Percentiles rank a stretch among this genome's conserved stretches.
These are phyloP conservation scores for Pseudeuparius sepicola DNA, from an alignment of 2,888 invertebrate genomes.

Conservation along the genomic window DNA sequence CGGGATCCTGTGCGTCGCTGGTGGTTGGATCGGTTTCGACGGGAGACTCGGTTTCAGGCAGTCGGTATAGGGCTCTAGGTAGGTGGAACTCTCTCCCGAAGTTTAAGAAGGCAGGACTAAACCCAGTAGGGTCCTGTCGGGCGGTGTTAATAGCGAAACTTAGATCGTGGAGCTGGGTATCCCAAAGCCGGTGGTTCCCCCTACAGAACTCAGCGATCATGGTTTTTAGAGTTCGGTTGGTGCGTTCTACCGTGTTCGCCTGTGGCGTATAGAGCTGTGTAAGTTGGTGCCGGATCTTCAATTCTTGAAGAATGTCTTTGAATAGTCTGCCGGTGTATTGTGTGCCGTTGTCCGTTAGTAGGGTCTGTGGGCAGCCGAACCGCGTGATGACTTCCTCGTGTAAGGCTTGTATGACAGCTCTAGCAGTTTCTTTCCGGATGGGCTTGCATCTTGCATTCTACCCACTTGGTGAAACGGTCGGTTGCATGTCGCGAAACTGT, in stretches of 20 bases:
- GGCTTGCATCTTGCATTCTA: too few species aligned
- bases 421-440: conserved; percentile 1
- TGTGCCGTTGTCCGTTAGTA: conserved; percentile 27
- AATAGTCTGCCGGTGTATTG: conserved; percentile 22
- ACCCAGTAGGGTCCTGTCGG: conserved; percentile 1
- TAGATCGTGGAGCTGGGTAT: not conserved
- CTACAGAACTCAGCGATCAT: not conserved
- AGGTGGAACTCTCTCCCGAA: too few species aligned
- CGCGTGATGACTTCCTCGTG: not conserved
- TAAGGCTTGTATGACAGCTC: conserved; percentile 1
- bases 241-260: too few species aligned
- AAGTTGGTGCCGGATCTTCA: not conserved
- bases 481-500: too few species aligned
- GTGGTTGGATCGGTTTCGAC: too few species aligned
- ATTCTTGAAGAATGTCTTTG: not conserved
- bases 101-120: too few species aligned
- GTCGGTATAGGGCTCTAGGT: too few species aligned
- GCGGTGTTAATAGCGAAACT: not conserved
- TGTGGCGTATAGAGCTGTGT: too few species aligned
- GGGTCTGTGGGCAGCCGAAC: conserved; percentile 12
- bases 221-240: too few species aligned
- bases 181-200: not conserved
- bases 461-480: conserved; percentile 7
- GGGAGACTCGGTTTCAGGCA: too few species aligned
- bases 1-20: too few species aligned